Conservation (phyloP, 2,113 vertebrate species). For the Cyprinodon variegatus region DNA sequence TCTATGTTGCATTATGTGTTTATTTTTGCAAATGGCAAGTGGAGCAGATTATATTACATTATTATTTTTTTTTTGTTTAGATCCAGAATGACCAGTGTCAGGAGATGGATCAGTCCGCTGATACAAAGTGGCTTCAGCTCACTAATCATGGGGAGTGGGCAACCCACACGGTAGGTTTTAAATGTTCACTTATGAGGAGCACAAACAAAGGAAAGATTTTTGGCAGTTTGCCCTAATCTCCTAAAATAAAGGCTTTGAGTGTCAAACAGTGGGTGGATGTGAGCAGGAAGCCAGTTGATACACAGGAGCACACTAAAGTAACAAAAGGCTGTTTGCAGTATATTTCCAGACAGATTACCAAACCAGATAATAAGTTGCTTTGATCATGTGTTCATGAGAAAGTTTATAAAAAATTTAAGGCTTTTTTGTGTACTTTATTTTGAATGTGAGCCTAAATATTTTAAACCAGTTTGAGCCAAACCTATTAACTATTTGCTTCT, state of each 20-base stretch:
- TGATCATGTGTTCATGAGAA: not conserved
- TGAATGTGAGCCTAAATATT: not conserved
- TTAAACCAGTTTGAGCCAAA: not conserved
- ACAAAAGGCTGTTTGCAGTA: conserved; percentile 5
- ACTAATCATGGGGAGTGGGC: conserved; percentile 92
- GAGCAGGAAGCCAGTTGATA: conserved; percentile 24
- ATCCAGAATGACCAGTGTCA: conserved; percentile 99
- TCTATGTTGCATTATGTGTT: not conserved
- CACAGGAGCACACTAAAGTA: not conserved
- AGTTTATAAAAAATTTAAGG: no score
- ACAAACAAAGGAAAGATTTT: not conserved
- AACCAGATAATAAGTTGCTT: not conserved
- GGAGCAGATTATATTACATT: not conserved
- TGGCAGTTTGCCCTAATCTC: not conserved
- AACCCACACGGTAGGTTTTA: conserved; percentile 85
- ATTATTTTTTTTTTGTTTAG: conserved; percentile 69
- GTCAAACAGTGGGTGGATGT: conserved; percentile 1
- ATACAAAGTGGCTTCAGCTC: conserved; percentile 92
- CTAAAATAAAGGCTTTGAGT: conserved; percentile 18
- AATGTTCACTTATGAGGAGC: not conserved
- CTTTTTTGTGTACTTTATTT: not conserved
- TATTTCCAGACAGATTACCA: conserved; percentile 31
- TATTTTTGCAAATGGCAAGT: not conserved
- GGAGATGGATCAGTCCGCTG: conserved; percentile 87
- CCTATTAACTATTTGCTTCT: not conserved